phyloP scores from a whole-genome alignment of 2,113 vertebrate genomes.

The Mesembrinibis cayennensis region DNA sequence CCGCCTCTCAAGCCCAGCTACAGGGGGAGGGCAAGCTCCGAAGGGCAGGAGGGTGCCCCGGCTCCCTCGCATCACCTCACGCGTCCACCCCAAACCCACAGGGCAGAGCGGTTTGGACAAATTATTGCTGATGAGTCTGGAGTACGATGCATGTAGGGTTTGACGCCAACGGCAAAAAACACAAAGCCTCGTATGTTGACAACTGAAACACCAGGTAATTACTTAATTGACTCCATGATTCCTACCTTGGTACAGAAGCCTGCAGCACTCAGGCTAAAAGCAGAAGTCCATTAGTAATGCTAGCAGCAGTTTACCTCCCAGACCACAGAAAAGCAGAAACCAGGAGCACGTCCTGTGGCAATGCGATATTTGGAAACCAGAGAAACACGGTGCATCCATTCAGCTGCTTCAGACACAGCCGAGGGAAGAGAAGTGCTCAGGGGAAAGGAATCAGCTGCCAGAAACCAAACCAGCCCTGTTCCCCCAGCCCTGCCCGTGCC shows the following conservation, averaged over 20 bases:
- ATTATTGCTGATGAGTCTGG: not conserved
- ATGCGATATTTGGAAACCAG: not conserved
- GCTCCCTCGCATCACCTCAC: fast-evolving
- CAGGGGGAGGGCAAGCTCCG: not conserved
- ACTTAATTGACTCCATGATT: not conserved
- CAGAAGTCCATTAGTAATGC: not conserved
- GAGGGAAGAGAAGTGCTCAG: fast-evolving
- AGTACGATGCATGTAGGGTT: not conserved
- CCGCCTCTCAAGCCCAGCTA: not conserved
- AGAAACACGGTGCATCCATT: not conserved
- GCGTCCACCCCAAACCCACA: fast-evolving
- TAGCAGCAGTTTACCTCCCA: not conserved
- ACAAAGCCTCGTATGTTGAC: not conserved
- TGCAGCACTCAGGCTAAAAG: constrained; percentile 21
- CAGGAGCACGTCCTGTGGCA: fast-evolving
- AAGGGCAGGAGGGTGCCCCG: not conserved
- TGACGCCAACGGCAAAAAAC: not conserved
- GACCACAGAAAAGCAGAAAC: not conserved
- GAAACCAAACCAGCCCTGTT: not conserved
- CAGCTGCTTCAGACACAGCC: not conserved
- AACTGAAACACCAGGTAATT: constrained; percentile 10
- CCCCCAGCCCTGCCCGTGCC: not conserved
- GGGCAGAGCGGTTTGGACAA: not conserved
- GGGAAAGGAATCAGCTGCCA: not conserved
- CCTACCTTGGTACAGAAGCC: not conserved